Base-by-base conservation (phyloP, 2,888 invertebrate species). In the Drosophila flavopinicola region DNA sequence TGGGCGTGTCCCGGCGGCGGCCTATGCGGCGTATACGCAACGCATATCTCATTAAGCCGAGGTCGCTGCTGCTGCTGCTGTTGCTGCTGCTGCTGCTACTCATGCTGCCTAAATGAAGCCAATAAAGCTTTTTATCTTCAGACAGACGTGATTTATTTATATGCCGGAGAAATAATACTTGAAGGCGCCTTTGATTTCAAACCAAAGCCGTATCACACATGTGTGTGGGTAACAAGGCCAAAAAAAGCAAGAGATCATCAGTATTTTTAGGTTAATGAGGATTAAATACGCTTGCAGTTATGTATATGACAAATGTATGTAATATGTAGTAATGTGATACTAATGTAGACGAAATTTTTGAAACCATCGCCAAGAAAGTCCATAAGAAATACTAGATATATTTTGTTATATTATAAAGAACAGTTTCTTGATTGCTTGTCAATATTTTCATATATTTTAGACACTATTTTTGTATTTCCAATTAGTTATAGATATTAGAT, bases 61-160 rank as follows among this genome's bases (percentile, higher is more conserved):
- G 27, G 38, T 29, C 32, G 49, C 47, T 45, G 32, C 78, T 66
- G 32, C 30, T 32, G 38, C 33, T 35, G 49, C 47, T 45, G 32
- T 33, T 37, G 30, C 35, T 32, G 29, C 52, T 48, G 17, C 47
- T 30, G 23, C 53, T 35, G 37, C 20, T 49, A 9, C 53, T 39
- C 13, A 44, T 39, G 39, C 48, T 58, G 48, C 66, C 78, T 65
- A 85, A 85, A 82, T 79, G 79, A 82, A 78, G 79, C 79, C 71
- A 79, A 79, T 79, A 85, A 79, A 79, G 85, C 79, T 85, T 82
- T 82, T 79, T 85, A 79, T 79, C 85, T 79, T 61, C 78, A 80
- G 71, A 49, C 82, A 78, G 59, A 68, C 82, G 78, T 85, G 82
- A 79, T 79, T 79, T 79, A 85, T 79, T 78, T 85, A 85, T 79